Evolutionary conservation across 2,888 invertebrate genomes (phyloP), one percentile per base, ranked within the genome.

Genomic region (Tinea pellionella): DNA sequence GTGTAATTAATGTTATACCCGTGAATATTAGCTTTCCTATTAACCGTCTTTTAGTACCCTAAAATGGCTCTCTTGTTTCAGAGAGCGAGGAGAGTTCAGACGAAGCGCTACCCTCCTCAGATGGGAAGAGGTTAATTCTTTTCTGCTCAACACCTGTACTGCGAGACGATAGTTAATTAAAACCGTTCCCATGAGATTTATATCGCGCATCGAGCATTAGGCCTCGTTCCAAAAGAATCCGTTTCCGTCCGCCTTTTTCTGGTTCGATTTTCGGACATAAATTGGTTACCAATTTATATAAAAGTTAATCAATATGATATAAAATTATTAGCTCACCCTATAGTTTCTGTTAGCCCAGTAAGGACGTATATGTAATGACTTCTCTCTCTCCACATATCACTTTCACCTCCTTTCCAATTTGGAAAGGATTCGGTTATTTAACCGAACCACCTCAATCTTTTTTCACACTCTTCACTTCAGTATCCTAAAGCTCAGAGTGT

Each of bases 11-110:
- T 80, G 78, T 78, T 78, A 78, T 80, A 74, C 75, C 62, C 76
- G 72, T 74, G 81, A 78, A 81, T 83, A 84, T 85, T 84, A 85
- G 83, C 83, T 84, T 83, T 82, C 80, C 83, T 84, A 85, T 84
- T 85, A 84, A 77, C 72, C 75, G 73, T 77, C 75, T 84, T 81
- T 81, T 82, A 83, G 76, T 78, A 72, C 73, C 77, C 77, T 72
- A 75, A 76, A 78, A 80, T 72, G 76, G 77, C 68, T 75, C 75
- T 79, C 74, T 67, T 70, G 77, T 78, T 77, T 67, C 75, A 65
- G 65, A 65, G 62, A 66, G 64, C 61, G 42, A 41, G 59, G 55
- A 47, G 19, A 60, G 59, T 56, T 47, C 56, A 62, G 61, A 59
- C 61, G 61, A 11, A 15, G 11, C 58, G 30, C 37, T 32, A 41